Evolutionary conservation across 2,888 invertebrate genomes (phyloP), one percentile per base, ranked within the genome.

Genomic region (Bursaphelenchus okinawaensis): DNA sequence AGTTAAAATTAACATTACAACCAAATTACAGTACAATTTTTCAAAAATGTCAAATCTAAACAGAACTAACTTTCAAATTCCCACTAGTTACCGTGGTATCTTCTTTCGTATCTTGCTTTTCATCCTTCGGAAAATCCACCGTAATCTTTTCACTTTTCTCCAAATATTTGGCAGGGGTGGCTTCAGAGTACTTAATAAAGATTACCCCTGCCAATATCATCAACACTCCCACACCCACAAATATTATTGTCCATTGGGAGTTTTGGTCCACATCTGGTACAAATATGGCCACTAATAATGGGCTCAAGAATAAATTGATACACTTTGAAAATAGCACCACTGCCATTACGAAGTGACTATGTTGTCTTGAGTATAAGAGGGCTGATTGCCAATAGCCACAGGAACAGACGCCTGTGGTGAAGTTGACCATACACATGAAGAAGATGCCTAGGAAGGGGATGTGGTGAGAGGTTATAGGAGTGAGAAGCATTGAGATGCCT

Each of bases 291-390:
- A 77, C 74, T 40, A 75, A 70, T 1, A 68, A 64, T 0, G 78
- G 78, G 31, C 77, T 76, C 19, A 71, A 68, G 59, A 78, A 76
- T 1, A 78, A 65, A 2, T 75, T 73, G 22, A 78, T 67, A 59
- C 77, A 78, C 57, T 78, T 78, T 66, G 75, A 73, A 68, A 78
- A 76, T 50, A 78, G 78, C 28, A 76, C 73, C 63, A 69, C 72
- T 0, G 78, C 75, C 1, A 78, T 66, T 4, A 78, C 75, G 50
- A 78, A 75, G 50, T 69, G 65, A 52, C 67, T 62, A 52, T 68
- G 67, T 26, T 68, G 68, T 51, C 40, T 40, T 4, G 40, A 40
- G 31, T 54, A 65, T 7, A 70, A 55, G 8, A 63, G 52, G 28
- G 60, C 70, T 24, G 65, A 68, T 31, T 70, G 70, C 65, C 71